A percentile compares a stretch with the other conserved stretches of the same genome.
Evolutionary conservation across 37 sponge, comb jelly and placozoan species (phyloP).

Genomic region (Cliona cf. orientalis): DNA sequence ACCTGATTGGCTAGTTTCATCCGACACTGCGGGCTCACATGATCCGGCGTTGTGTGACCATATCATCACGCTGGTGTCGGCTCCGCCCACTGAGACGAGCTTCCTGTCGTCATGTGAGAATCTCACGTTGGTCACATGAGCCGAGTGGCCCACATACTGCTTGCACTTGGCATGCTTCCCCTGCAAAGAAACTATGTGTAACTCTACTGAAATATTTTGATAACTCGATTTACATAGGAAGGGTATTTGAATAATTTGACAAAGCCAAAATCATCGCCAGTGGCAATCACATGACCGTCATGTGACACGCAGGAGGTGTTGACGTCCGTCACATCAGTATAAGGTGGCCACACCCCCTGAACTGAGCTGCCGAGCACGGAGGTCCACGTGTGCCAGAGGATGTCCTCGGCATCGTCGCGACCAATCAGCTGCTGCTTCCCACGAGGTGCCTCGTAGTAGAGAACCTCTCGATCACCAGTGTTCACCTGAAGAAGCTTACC

Average conservation of each 20-base stretch:
- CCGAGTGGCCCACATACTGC: constrained; percentile 96
- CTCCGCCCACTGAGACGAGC: constrained; percentile 92
- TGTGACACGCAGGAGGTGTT: constrained; percentile 89
- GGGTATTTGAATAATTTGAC: constrained; percentile 95
- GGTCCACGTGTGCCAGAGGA: constrained; percentile 89
- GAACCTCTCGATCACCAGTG: constrained; percentile 93
- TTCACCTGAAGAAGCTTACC: constrained; percentile 91
- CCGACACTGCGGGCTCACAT: background rate
- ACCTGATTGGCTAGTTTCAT: background rate
- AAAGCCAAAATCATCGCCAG: constrained; percentile 98
- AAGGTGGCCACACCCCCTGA: constrained; percentile 91
- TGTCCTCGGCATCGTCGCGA: constrained; percentile 53
- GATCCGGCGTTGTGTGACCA: constrained; percentile 65
- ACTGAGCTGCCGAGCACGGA: constrained; percentile 78
- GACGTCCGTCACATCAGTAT: constrained; percentile 96
- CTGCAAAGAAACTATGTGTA: constrained; percentile 8
- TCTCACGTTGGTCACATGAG: constrained; percentile 97
- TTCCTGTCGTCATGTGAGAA: constrained; percentile 75
- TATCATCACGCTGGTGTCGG: constrained; percentile 89
- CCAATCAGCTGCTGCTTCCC: constrained; percentile 88
- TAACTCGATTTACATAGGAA: constrained; percentile 59
- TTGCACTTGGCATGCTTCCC: constrained; percentile 94
- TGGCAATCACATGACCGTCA: constrained; percentile 84
- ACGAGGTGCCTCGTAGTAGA: constrained; percentile 93
- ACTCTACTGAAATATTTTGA: background rate